Percentiles rank a stretch among this genome's conserved stretches.
These are phyloP conservation scores for Sclerurus mexicanus DNA, from an alignment of 2,113 vertebrate genomes.

Conservation along the genomic window DNA sequence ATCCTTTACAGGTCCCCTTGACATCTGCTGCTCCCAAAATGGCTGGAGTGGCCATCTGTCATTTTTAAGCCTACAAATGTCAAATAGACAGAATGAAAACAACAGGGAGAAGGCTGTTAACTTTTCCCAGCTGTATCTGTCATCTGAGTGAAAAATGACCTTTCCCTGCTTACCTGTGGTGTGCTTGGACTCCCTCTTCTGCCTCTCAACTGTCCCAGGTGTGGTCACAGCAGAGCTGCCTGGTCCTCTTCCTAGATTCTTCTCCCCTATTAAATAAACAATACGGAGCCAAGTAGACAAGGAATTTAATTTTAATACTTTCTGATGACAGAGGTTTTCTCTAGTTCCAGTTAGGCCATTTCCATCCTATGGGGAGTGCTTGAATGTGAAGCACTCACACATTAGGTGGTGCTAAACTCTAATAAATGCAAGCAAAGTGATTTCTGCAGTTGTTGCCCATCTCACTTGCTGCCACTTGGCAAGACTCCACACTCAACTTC, in stretches of 20 bases:
- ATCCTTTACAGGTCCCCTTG: background rate
- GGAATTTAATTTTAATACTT: background rate
- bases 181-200: background rate
- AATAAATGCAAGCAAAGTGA: background rate
- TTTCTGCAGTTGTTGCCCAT: background rate
- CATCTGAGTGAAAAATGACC: background rate
- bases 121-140: background rate
- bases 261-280: background rate
- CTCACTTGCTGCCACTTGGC: background rate
- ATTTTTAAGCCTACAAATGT: background rate
- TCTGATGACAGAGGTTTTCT: background rate
- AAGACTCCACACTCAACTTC: background rate
- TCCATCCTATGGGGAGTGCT: background rate
- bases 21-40: background rate
- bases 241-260: background rate
- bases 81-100: background rate
- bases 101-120: background rate
- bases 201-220: background rate
- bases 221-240: background rate
- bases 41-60: background rate
- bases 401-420: constrained; percentile 64
- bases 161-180: background rate
- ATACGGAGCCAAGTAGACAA: background rate
- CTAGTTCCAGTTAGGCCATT: background rate
- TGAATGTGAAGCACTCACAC: constrained; percentile 24